Evolutionary conservation across 2,797 vertebrate species (phyloP), one percentile per base, ranked within the genome.

Genomic region (Chrysocyon brachyurus): DNA sequence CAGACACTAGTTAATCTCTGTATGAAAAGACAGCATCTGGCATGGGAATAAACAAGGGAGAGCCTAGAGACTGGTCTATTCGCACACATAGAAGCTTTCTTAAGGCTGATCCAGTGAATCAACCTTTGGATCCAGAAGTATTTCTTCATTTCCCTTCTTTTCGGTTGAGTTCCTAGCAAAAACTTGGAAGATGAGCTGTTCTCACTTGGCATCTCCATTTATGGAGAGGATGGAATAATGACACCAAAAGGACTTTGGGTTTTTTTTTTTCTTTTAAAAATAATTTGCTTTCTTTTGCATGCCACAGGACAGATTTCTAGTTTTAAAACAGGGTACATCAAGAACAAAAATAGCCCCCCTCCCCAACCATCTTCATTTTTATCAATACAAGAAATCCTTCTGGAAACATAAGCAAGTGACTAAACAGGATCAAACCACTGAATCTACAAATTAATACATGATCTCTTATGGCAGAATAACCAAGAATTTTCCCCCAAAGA

Each of bases 91-190:
- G 96, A 96, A 96, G 86, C 95, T 95, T 97, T 97, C 97, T 97
- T 98, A 97, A 98, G 97, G 98, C 98, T 96, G 93, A 89, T 92
- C 98, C 97, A 98, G 96, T 97, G 97, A 98, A 97, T 11, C 94
- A 97, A 98, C 92, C 90, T 97, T 98, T 98, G 98, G 97, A 98
- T 98, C 98, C 98, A 98, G 98, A 98, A 99, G 98, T 96, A 96
- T 94, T 98, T 97, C 97, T 97, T 21, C 97, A 72, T 94, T 90
- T n/a, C 89, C 87, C 97, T 95, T 96, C 68, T 96, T 97, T 97
- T 93, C 63, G 14, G 52, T 54, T 97, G 68, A 93, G 89, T 77
- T 98, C 95, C 90, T 96, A 96, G 90, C 31, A 96, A 75, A 91
- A 83, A 93, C 93, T 75, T 91, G 87, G 46, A 96, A 97, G 96